Evolutionary conservation across 2,888 invertebrate species (phyloP).

Genomic region (Gisinianus flammeolus): DNA sequence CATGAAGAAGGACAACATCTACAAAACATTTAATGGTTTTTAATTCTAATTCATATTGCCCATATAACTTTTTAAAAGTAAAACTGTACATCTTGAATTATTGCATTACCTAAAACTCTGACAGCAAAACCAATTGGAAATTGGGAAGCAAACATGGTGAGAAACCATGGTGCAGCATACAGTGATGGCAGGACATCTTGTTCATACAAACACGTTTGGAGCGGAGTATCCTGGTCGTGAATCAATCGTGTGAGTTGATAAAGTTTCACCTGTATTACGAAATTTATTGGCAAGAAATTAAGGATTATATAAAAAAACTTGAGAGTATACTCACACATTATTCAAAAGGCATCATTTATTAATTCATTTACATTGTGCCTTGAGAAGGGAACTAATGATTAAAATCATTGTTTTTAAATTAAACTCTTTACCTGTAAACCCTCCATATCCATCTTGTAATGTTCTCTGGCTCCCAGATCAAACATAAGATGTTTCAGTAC

Average conservation of each 20-base stretch:
- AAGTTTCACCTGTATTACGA: slow-evolving; percentile 68
- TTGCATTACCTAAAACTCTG: slow-evolving; percentile 78
- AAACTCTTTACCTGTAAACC: slow-evolving; percentile 75
- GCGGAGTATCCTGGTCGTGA: slow-evolving; percentile 82
- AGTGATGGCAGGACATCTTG: slow-evolving; percentile 92
- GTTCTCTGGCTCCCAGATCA: slow-evolving; percentile 80
- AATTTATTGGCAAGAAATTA: slow-evolving; percentile 14
- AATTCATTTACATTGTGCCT: neutral
- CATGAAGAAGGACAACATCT: slow-evolving; percentile 87
- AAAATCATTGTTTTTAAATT: neutral
- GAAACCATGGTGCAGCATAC: slow-evolving; percentile 96
- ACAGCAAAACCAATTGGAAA: slow-evolving; percentile 95
- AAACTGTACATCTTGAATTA: no score
- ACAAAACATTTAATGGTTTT: neutral
- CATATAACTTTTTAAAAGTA: no score
- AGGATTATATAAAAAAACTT: slow-evolving; percentile 15
- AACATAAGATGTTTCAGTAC: slow-evolving; percentile 89
- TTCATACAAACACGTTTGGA: slow-evolving; percentile 76
- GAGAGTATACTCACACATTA: no score
- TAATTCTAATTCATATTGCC: neutral
- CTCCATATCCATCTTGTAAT: slow-evolving; percentile 94
- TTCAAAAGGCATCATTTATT: no score
- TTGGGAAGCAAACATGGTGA: slow-evolving; percentile 94
- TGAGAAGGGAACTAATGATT: neutral
- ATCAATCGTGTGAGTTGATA: slow-evolving; percentile 92